These are phyloP conservation scores for Chirona hameri DNA, from an alignment of 2,888 invertebrate genomes.

Conservation along the genomic window DNA sequence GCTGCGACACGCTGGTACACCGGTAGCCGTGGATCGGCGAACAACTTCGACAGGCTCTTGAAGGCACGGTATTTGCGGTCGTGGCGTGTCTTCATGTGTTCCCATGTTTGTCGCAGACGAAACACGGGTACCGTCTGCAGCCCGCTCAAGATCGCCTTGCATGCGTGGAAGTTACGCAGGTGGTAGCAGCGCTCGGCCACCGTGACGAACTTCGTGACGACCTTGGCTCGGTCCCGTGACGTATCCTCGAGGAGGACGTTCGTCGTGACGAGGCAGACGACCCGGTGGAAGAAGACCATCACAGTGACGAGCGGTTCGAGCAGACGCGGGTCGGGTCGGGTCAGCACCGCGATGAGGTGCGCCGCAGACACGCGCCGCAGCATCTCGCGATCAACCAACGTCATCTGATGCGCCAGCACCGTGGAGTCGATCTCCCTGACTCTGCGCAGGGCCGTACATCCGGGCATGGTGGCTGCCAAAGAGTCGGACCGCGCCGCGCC, in stretches of 20 bases:
- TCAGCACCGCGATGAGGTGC: background rate
- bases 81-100: slow-evolving; percentile 68
- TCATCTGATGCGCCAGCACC: slow-evolving; percentile 54
- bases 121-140: slow-evolving; percentile 24
- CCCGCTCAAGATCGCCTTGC: slow-evolving; percentile 33
- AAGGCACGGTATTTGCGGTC: slow-evolving; percentile 55
- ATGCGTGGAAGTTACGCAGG: slow-evolving; percentile 1
- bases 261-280: slow-evolving; percentile 30
- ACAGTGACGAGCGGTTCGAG: background rate
- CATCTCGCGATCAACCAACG: slow-evolving; percentile 53
- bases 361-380: background rate
- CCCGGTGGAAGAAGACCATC: background rate
- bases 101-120: slow-evolving; percentile 45
- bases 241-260: slow-evolving; percentile 25
- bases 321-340: background rate
- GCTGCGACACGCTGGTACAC: slow-evolving; percentile 77
- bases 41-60: slow-evolving; percentile 39
- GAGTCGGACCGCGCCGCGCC: background rate
- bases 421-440: slow-evolving; percentile 57
- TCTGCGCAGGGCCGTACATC: background rate
- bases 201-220: slow-evolving; percentile 5
- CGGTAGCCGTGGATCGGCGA: slow-evolving; percentile 63
- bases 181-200: slow-evolving; percentile 12
- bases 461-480: background rate
- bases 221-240: slow-evolving; percentile 22